Conservation (phyloP, 2,797 vertebrate species). For the Xerus rutilus region DNA sequence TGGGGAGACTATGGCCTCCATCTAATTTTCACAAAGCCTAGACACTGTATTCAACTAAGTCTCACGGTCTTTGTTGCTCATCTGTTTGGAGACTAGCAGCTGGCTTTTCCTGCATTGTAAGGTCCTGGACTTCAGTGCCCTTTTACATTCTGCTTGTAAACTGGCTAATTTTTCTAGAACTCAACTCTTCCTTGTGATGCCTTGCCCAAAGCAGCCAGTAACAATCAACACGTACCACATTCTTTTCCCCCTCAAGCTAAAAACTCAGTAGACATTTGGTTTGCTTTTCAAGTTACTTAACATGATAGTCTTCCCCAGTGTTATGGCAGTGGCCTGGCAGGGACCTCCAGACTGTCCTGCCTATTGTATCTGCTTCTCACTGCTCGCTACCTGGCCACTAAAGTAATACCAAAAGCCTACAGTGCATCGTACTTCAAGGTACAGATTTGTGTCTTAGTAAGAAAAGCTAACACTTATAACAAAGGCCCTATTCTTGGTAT, state of each 20-base stretch:
- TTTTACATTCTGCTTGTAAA: conserved; percentile 2
- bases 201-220: neutral
- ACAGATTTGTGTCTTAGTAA: neutral
- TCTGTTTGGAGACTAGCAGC: neutral
- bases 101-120: neutral
- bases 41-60: neutral
- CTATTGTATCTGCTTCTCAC: neutral
- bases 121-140: neutral
- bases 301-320: neutral
- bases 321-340: neutral
- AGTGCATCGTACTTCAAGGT: neutral
- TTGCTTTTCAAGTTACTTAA: neutral
- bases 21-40: neutral
- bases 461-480: neutral
- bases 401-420: neutral
- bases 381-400: neutral
- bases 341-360: neutral
- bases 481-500: neutral
- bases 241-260: neutral
- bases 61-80: neutral
- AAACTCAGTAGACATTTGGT: neutral
- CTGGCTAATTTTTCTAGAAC: neutral
- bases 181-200: neutral
- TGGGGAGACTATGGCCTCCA: neutral
- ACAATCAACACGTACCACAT: neutral